Evolutionary conservation across 2,888 invertebrate species (phyloP), one percentile per base, ranked within the genome.

Genomic region (Smittia sp.): DNA sequence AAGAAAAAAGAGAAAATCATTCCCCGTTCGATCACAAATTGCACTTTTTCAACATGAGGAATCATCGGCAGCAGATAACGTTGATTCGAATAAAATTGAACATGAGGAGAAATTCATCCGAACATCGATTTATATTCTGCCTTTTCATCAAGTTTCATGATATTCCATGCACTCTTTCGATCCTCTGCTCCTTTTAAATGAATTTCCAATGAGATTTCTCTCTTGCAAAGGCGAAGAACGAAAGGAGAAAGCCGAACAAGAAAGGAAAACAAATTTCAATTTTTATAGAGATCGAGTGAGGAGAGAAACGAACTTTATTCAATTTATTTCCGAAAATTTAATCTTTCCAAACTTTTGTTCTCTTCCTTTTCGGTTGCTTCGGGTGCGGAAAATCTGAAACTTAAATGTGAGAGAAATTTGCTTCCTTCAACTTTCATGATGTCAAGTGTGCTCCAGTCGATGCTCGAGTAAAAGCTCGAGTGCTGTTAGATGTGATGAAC

Each of bases 291-390:
- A 18, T 58, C 58, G 18, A 58, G 58, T 20, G 58, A 6, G 18
- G 22, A 1, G 20, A 18, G 11, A 11, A 58, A 22, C 2, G 9
- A 58, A 65, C 18, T 65, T 65, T 27, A 65, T 65, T 65, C 65
- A 38, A 65, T 65, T 65, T 65, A 65, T 65, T 65, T 32, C 15
- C 15, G 38, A 6, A 65, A 65, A 65, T 65, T 65, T 65, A 65
- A 65, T 65, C 18, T 38, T 65, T 65, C 9, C 15, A 32, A 20
- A 58, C 15, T n/a, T 58, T 58, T 58, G 9, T 20, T 46, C 18
- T 46, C 52, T 46, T 39, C 39, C 7, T 39, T 13, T 46, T 13
- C 11, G n/a, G 7, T 18, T 11, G 11, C n/a, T 11, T 11, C 2
- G n/a, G n/a, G n/a, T 46, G 52, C 2, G 18, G 11, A 32, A 32